A percentile compares a stretch with the other conserved stretches of the same genome.
These are phyloP conservation scores for Andrena bicolor DNA, from an alignment of 2,888 invertebrate genomes.

Conservation along the genomic window DNA sequence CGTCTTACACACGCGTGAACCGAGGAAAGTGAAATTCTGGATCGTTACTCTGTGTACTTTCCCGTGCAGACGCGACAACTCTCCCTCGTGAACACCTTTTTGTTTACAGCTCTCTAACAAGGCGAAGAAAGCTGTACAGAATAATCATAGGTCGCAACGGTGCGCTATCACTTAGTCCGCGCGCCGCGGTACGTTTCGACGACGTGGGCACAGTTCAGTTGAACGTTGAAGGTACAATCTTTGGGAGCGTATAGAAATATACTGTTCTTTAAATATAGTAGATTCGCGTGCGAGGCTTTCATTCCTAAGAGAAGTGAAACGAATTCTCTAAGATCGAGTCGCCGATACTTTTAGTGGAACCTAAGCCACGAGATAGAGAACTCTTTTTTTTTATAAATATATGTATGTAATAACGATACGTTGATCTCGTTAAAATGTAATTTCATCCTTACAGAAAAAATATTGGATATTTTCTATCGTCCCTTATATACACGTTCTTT, in stretches of 20 bases:
- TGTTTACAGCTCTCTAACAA: conserved; percentile 38
- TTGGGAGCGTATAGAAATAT: conserved; percentile 39
- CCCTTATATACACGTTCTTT: conserved; percentile 44
- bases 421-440: conserved; percentile 4
- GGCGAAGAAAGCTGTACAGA: conserved; percentile 47
- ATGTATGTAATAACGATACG: conserved; percentile 18
- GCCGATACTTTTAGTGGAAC: neutral
- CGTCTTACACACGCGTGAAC: conserved; percentile 40
- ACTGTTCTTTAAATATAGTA: conserved; percentile 26
- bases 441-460: conserved; percentile 31
- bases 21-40: conserved; percentile 57
- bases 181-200: neutral
- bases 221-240: conserved; percentile 11
- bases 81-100: conserved; percentile 41
- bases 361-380: neutral
- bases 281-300: conserved; percentile 62
- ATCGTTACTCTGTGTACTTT: conserved; percentile 21
- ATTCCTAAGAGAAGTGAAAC: conserved; percentile 51
- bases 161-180: conserved; percentile 11
- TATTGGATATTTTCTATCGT: conserved; percentile 29
- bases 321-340: conserved; percentile 8
- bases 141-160: conserved; percentile 32
- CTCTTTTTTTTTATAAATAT: neutral
- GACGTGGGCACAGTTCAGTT: conserved; percentile 22
- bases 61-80: conserved; percentile 42